A percentile compares a stretch with the other conserved stretches of the same genome.
Conservation (phyloP, 2,888 invertebrate species). For the Tupiocoris notatus region DNA sequence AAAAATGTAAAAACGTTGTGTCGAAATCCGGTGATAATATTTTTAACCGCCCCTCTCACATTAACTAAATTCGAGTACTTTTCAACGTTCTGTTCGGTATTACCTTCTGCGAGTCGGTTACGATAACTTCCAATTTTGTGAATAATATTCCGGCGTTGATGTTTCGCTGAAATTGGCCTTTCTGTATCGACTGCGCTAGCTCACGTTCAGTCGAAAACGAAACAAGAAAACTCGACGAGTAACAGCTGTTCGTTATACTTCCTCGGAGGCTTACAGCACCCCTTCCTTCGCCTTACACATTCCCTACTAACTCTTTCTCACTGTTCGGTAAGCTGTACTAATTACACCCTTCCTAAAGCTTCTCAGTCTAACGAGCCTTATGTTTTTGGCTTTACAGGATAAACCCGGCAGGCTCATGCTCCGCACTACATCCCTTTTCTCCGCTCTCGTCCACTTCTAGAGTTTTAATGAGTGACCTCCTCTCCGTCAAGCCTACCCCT, state of each 20-base stretch:
- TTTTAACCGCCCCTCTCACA: no score
- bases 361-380: constrained; percentile 35
- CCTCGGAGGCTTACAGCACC: neutral
- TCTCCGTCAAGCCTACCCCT: neutral
- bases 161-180: no score
- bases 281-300: neutral
- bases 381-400: constrained; percentile 36
- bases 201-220: neutral
- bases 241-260: neutral
- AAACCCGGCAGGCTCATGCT: neutral
- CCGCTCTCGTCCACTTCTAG: neutral
- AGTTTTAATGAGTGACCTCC: constrained; percentile 35
- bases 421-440: neutral
- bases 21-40: no score
- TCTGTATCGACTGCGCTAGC: neutral
- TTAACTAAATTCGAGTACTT: no score
- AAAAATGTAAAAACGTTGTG: no score
- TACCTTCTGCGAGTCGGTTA: no score
- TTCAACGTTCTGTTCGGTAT: no score
- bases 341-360: constrained; percentile 19
- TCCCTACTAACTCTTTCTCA: neutral
- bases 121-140: no score
- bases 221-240: neutral
- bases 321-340: constrained; percentile 12
- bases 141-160: no score